Percentiles rank a stretch among this genome's conserved stretches.
Evolutionary conservation across 2,888 invertebrate species (phyloP).

Genomic region (Acrocyrtus sp.): DNA sequence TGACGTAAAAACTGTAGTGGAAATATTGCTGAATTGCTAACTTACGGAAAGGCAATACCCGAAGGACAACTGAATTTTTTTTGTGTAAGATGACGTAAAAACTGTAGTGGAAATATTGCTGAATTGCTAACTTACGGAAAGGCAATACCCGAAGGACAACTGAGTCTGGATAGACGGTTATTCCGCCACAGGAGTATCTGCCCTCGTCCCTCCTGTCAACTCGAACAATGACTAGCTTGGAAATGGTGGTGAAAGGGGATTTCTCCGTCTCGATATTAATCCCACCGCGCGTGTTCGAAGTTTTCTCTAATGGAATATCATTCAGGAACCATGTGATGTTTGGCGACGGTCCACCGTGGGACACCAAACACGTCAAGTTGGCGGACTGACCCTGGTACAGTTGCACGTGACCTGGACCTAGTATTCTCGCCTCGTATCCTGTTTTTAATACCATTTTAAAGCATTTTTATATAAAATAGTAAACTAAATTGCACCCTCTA

Average conservation of each 20-base stretch:
- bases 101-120: too few species aligned
- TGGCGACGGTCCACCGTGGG: constrained; percentile 50
- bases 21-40: constrained; percentile 12
- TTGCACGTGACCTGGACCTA: constrained; percentile 52
- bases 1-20: too few species aligned
- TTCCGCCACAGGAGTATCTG: constrained; percentile 59
- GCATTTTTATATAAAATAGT: too few species aligned
- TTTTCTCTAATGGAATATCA: constrained; percentile 57
- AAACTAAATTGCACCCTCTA: too few species aligned
- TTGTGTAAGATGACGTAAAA: too few species aligned
- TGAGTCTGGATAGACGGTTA: constrained; percentile 55
- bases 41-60: constrained; percentile 46
- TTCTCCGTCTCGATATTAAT: constrained; percentile 58
- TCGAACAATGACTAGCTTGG: constrained; percentile 57
- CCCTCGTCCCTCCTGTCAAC: constrained; percentile 55
- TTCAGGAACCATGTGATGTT: constrained; percentile 61
- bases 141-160: constrained; percentile 49
- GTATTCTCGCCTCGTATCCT: constrained; percentile 58
- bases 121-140: constrained; percentile 33
- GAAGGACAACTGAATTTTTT: constrained; percentile 51
- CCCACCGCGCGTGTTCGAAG: constrained; percentile 48
- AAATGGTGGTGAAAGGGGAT: constrained; percentile 48
- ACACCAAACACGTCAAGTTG: constrained; percentile 59
- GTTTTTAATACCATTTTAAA: too few species aligned
- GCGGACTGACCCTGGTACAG: constrained; percentile 50